Percentiles rank a stretch among this genome's conserved stretches.
phyloP scores from a whole-genome alignment of 2,797 vertebrate species.

The Simalia tracyae region DNA sequence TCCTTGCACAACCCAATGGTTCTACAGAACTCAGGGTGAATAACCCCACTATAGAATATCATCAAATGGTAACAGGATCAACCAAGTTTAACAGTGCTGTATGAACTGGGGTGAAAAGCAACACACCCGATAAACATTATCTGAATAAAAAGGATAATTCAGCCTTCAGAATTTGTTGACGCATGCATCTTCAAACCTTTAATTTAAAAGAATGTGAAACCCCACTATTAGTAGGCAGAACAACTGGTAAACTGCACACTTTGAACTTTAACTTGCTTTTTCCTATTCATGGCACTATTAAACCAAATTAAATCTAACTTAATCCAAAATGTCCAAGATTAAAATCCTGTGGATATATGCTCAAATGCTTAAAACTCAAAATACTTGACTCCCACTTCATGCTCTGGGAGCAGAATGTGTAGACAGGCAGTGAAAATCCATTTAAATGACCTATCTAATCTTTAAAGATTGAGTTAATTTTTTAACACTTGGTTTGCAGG shows the following conservation, averaged over 20 bases:
- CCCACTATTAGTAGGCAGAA: neutral
- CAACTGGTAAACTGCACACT: neutral
- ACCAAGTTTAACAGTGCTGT: neutral
- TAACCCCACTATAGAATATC: neutral
- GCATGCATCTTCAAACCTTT: neutral
- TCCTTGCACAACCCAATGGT: neutral
- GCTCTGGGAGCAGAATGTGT: neutral
- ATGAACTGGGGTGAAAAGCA: neutral
- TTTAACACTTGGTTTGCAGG: neutral
- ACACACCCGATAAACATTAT: neutral
- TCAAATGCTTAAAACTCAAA: neutral
- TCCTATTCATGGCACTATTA: neutral
- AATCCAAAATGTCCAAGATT: neutral
- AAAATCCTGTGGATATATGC: neutral
- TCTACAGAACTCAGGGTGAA: neutral
- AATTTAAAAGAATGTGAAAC: neutral
- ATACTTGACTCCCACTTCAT: neutral
- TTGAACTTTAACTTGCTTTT: neutral
- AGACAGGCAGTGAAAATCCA: neutral
- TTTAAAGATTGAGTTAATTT: neutral
- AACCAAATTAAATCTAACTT: neutral
- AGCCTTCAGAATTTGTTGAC: neutral
- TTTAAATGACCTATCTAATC: neutral
- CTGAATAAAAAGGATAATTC: neutral
- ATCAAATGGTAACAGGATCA: neutral